These are phyloP conservation scores for Sarcophaga carnaria DNA, from an alignment of 2,888 invertebrate genomes.

Conservation along the genomic window DNA sequence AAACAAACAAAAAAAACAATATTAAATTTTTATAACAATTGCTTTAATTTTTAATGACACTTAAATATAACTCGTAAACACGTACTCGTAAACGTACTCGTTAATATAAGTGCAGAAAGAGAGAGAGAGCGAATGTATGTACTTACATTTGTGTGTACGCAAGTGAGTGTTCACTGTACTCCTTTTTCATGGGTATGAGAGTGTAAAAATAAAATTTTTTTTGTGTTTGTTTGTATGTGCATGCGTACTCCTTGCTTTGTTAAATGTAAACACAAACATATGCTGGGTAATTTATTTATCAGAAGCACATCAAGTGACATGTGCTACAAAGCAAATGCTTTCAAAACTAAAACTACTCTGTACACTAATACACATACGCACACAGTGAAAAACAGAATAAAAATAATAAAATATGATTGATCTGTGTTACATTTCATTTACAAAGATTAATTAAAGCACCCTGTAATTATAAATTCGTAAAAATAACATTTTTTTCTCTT, in stretches of 20 bases:
- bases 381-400: constrained; percentile 68
- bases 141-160: neutral
- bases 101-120: no score
- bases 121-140: no score
- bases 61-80: constrained; percentile 31
- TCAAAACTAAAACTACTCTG: constrained; percentile 70
- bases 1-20: constrained; percentile 9
- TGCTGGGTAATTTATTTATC: constrained; percentile 43
- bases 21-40: constrained; percentile 46
- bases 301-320: constrained; percentile 72
- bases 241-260: neutral
- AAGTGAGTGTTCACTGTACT: neutral
- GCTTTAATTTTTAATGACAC: constrained; percentile 41
- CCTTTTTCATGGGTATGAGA: no score
- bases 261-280: constrained; percentile 36
- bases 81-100: neutral
- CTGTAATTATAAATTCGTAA: constrained; percentile 76
- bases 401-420: constrained; percentile 75
- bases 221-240: neutral
- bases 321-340: neutral
- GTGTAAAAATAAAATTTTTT: no score
- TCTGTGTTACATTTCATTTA: constrained; percentile 73
- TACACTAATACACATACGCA: constrained; percentile 34
- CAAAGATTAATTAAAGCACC: constrained; percentile 74
- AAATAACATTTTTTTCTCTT: constrained; percentile 22